phyloP scores from a whole-genome alignment of 2,797 vertebrate species.

The Nyctibius grandis region DNA sequence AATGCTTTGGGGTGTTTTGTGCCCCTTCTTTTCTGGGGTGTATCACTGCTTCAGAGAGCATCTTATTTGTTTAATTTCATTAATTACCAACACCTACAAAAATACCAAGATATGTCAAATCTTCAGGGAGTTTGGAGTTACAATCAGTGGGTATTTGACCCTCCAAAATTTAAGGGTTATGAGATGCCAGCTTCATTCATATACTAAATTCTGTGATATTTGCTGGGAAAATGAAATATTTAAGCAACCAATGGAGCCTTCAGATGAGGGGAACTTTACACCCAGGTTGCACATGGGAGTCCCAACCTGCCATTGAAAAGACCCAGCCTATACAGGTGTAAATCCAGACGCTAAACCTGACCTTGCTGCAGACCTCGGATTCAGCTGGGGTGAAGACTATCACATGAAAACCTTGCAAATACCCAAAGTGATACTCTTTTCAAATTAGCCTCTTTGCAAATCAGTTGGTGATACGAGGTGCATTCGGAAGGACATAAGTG shows the following conservation, averaged over 20 bases:
- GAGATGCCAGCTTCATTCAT: not conserved
- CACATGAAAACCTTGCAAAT: not conserved
- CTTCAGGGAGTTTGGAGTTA: not conserved
- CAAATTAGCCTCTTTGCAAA: not conserved
- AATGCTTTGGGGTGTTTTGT: not conserved
- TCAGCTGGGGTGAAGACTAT: not conserved
- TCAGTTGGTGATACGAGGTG: not conserved
- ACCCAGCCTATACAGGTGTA: not conserved
- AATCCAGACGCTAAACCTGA: not conserved
- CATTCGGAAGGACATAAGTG: not conserved
- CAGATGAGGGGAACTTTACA: not conserved
- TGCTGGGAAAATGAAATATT: not conserved
- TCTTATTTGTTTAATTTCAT: not conserved
- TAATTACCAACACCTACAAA: not conserved
- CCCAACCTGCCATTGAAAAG: not conserved
- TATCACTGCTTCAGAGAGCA: not conserved
- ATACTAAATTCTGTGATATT: not conserved
- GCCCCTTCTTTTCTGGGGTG: not conserved
- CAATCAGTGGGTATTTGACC: not conserved
- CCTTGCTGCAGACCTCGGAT: not conserved
- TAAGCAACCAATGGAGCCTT: not conserved
- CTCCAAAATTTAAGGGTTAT: not conserved
- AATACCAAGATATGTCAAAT: not conserved
- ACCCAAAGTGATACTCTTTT: not conserved
- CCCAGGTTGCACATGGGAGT: not conserved